Conservation (phyloP, 37 sponge, comb jelly and placozoan species). For the Crambe crambe region DNA sequence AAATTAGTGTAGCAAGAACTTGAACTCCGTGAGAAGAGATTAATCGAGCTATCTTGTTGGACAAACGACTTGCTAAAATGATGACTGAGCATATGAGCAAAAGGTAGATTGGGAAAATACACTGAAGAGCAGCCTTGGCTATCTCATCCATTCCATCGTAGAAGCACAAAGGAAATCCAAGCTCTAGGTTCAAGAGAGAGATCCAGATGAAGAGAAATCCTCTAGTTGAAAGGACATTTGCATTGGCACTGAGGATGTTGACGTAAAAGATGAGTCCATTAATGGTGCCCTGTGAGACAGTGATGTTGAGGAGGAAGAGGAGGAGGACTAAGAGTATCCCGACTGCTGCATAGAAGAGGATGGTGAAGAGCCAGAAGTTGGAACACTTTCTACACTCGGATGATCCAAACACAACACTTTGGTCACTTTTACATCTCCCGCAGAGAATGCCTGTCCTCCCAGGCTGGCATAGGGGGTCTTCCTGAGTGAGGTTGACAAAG, state of each 20-base stretch:
- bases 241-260: conserved; percentile 39
- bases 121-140: conserved; percentile 44
- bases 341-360: conserved; percentile 16
- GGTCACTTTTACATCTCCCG: conserved; percentile 30
- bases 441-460: conserved; percentile 62
- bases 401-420: conserved; percentile 56
- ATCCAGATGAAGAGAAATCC: conserved; percentile 35
- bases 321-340: conserved; percentile 40
- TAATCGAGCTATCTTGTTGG: background rate
- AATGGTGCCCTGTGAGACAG: conserved; percentile 46
- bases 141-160: conserved; percentile 67
- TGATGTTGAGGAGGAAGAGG: conserved; percentile 56
- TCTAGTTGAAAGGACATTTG: conserved; percentile 9
- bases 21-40: conserved; percentile 1
- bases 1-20: conserved; percentile 55
- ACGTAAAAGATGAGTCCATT: conserved; percentile 59
- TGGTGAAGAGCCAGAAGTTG: conserved; percentile 35
- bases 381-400: conserved; percentile 42
- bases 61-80: conserved; percentile 23
- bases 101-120: conserved; percentile 64
- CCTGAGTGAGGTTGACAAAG: background rate
- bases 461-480: conserved; percentile 17
- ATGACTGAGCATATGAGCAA: conserved; percentile 24
- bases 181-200: conserved; percentile 53
- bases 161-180: conserved; percentile 66